phyloP scores from a whole-genome alignment of 2,888 invertebrate genomes.

The Chrysina gloriosa region DNA sequence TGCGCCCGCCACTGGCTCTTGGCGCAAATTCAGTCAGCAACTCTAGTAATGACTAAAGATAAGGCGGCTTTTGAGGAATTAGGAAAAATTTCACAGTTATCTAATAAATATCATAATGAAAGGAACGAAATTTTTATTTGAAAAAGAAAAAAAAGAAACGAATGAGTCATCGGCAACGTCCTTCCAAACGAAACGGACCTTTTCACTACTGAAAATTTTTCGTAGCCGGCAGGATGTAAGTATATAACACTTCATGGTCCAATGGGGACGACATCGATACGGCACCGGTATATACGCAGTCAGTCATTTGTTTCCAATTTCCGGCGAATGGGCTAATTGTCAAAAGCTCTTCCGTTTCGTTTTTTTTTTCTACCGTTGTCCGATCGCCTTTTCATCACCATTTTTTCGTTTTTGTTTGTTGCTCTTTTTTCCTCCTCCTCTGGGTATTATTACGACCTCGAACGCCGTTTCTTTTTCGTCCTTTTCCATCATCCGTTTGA shows the following conservation, averaged over 20 bases:
- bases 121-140: too few species aligned
- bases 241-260: conserved; percentile 56
- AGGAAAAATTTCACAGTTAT: too few species aligned
- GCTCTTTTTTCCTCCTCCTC: background rate
- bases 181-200: too few species aligned
- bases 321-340: conserved; percentile 60
- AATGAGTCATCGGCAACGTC: too few species aligned
- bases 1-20: too few species aligned
- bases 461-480: background rate
- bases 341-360: conserved; percentile 59
- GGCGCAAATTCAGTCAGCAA: too few species aligned
- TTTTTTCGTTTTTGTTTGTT: background rate
- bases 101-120: too few species aligned
- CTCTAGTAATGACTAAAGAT: too few species aligned
- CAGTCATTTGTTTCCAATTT: conserved; percentile 63
- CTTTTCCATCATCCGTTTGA: background rate
- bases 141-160: too few species aligned
- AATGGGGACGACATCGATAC: conserved; percentile 54
- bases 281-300: conserved; percentile 45
- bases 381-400: background rate
- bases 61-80: too few species aligned
- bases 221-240: too few species aligned
- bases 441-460: background rate
- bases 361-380: conserved; percentile 47
- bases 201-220: too few species aligned